Evolutionary conservation across 2,797 vertebrate genomes (phyloP), one percentile per base, ranked within the genome.

Genomic region (Cygnus olor): DNA sequence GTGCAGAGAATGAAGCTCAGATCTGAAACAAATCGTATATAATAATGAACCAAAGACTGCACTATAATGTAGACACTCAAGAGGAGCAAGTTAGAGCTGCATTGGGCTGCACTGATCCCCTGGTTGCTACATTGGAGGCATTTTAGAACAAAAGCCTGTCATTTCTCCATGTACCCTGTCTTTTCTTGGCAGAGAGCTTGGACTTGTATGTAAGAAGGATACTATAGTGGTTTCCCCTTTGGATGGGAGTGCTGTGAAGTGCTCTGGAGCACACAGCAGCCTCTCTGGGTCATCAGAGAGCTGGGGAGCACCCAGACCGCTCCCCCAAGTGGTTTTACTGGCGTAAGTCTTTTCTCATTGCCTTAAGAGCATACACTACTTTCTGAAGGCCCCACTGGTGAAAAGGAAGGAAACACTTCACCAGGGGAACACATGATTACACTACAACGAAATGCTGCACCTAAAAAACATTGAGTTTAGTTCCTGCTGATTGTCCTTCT

Each of bases 291-390:
- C 45, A 40, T 21, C 11, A 3, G 32, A 44, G 34, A 44, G 34
- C 42, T 1, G 3, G 66, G 49, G 11, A 71, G 25, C 21, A 53
- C 7, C 11, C 2, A 2, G 53, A 24, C 32, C 34, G 20, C 19
- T 22, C 71, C 34, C 17, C 6, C 11, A 19, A 0, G 0, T 30
- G 36, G 22, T 7, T 9, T 25, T 32, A 18, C 32, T 18, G 16
- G 10, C 15, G 5, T 18, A 45, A 80, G 11, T 30, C 42, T 87
- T 68, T 85, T 60, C 21, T 57, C 20, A 25, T 83, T 87, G 16
- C 18, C 71, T 11, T 22, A 8, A 11, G 53, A 53, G 8, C 9
- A 6, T 11, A 20, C 6, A 24, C 28, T 53, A 38, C n/a, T 73
- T 77, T n/a, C 10, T 38, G 45, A 45, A 85, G 14, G 18, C 79